Evolutionary conservation across 2,888 invertebrate genomes (phyloP).

Genomic region (Craniophora ligustri): DNA sequence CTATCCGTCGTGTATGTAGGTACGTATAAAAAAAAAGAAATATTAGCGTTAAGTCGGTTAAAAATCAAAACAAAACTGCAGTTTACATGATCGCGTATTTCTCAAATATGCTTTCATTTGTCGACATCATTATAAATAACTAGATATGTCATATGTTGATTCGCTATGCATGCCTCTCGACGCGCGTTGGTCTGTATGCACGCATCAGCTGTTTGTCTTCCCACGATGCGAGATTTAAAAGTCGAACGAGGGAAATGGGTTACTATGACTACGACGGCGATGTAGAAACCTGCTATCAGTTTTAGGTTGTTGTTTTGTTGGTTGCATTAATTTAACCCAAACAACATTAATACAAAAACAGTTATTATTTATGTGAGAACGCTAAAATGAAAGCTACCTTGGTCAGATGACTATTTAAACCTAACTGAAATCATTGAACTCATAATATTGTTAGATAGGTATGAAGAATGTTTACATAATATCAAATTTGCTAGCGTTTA

Average conservation of each 20-base stretch:
- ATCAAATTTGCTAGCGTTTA: constrained; percentile 7
- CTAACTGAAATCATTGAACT: constrained; percentile 51
- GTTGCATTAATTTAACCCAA: constrained; percentile 22
- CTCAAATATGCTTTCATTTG: constrained; percentile 1
- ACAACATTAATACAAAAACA: constrained; percentile 2
- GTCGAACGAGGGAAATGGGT: constrained; percentile 54
- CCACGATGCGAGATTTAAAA: constrained; percentile 49
- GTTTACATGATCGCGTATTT: too few species aligned
- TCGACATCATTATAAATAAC: constrained; percentile 19
- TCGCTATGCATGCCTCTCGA: constrained; percentile 18
- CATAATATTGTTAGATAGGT: constrained; percentile 9
- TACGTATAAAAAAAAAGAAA: too few species aligned
- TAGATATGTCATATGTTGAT: constrained; percentile 5
- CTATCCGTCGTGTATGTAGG: too few species aligned
- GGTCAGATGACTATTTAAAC: too few species aligned
- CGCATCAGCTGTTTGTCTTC: constrained; percentile 36
- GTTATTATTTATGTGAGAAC: too few species aligned
- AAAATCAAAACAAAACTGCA: neutral
- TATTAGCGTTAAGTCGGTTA: too few species aligned
- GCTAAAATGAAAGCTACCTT: too few species aligned
- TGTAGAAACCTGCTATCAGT: constrained; percentile 38
- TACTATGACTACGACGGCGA: constrained; percentile 27
- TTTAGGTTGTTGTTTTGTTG: constrained; percentile 18
- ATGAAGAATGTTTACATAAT: constrained; percentile 25
- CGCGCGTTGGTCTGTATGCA: constrained; percentile 11